These are phyloP conservation scores for Pseudomyrmex flavicornis DNA, from an alignment of 1,140 invertebrate genomes.

Conservation along the genomic window DNA sequence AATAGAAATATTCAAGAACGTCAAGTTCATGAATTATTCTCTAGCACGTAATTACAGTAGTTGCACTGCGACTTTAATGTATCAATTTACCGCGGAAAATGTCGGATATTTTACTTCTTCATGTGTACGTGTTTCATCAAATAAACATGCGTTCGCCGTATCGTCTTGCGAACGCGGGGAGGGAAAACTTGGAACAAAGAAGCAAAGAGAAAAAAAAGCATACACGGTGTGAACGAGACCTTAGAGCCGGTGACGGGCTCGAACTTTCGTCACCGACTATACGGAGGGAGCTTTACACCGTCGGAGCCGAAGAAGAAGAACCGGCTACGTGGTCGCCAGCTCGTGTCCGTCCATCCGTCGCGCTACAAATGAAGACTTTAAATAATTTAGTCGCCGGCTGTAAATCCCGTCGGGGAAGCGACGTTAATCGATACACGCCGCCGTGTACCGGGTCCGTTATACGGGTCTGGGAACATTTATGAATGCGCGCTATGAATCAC, in stretches of 20 bases:
- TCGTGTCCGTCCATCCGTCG: slow-evolving; percentile 74
- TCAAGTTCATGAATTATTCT: too few species aligned
- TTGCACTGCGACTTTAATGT: too few species aligned
- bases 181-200: too few species aligned
- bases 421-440: slow-evolving; percentile 82
- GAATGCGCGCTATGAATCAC: slow-evolving; percentile 82
- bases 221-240: slow-evolving; percentile 25
- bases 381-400: slow-evolving; percentile 81
- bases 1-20: too few species aligned
- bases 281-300: slow-evolving; percentile 60
- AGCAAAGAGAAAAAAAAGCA: background rate
- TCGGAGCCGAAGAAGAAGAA: slow-evolving; percentile 72
- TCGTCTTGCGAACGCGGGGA: too few species aligned
- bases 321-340: slow-evolving; percentile 70
- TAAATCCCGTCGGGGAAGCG: slow-evolving; percentile 78
- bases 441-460: slow-evolving; percentile 73
- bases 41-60: too few species aligned
- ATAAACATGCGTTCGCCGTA: too few species aligned
- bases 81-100: too few species aligned
- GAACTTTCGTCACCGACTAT: slow-evolving; percentile 65
- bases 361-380: slow-evolving; percentile 82
- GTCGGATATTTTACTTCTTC: too few species aligned
- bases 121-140: too few species aligned
- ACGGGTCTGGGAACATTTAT: slow-evolving; percentile 77
- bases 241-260: slow-evolving; percentile 1